phyloP scores from a whole-genome alignment of 2,113 vertebrate genomes.

The Cervus canadensis region DNA sequence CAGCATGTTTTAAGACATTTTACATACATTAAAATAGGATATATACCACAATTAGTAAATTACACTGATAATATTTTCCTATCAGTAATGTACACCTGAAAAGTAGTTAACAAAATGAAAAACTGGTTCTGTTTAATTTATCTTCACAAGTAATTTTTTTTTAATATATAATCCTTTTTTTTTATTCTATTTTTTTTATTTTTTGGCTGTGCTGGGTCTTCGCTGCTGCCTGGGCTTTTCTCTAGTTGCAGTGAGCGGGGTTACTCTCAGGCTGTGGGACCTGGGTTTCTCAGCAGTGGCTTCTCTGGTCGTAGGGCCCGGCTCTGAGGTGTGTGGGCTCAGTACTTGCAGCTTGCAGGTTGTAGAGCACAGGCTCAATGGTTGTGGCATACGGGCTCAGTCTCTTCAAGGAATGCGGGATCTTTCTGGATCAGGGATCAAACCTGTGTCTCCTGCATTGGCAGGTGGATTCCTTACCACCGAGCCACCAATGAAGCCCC shows the following conservation, averaged over 20 bases:
- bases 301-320: rapidly evolving
- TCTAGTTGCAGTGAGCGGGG: background rate
- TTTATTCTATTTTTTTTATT: background rate
- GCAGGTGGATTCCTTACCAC: background rate
- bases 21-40: background rate
- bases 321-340: background rate
- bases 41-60: background rate
- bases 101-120: conserved; percentile 35
- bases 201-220: background rate
- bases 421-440: background rate
- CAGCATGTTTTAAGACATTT: background rate
- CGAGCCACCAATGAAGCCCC: background rate
- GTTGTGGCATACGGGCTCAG: background rate
- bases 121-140: background rate
- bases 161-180: background rate
- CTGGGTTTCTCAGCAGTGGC: background rate
- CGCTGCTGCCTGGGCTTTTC: background rate
- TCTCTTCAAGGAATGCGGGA: background rate
- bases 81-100: background rate
- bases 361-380: background rate
- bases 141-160: background rate
- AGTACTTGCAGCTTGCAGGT: background rate
- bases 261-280: background rate
- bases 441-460: background rate
- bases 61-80: conserved; percentile 20